Conservation (phyloP, 2,888 invertebrate genomes). For the Chrysomela aeneicollis region DNA sequence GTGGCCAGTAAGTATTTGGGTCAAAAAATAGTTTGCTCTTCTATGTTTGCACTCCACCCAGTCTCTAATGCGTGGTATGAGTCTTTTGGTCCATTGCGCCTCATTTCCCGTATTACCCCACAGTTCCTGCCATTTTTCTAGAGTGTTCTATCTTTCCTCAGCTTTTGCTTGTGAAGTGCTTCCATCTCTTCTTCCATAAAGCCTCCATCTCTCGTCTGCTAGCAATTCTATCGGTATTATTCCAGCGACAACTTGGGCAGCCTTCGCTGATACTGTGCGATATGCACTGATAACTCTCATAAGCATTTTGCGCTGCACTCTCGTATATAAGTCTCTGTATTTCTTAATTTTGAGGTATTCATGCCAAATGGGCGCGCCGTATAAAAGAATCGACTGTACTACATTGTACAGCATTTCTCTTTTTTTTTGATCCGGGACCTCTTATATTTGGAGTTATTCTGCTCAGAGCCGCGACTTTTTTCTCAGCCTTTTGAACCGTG, state of each 20-base stretch:
- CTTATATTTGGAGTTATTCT: constrained; percentile 6
- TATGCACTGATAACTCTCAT: neutral
- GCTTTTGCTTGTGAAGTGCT: neutral
- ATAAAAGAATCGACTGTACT: neutral
- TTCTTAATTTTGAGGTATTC: neutral
- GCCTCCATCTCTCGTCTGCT: neutral
- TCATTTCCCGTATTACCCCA: neutral
- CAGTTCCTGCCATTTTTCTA: neutral
- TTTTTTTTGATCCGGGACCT: constrained; percentile 4
- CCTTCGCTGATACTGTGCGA: neutral
- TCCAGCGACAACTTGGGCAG: neutral
- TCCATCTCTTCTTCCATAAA: neutral
- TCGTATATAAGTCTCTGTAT: neutral
- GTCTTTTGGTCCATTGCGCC: neutral
- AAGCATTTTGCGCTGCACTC: neutral
- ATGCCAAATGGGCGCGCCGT: constrained; percentile 8
- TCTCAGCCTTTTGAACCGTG: neutral
- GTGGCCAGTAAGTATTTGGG: neutral
- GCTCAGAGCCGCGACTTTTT: neutral
- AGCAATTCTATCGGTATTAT: neutral
- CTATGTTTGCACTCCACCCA: neutral
- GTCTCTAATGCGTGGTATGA: neutral
- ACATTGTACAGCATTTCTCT: constrained; percentile 1
- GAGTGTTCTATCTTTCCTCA: neutral
- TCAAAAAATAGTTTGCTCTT: neutral